Evolutionary conservation across 2,113 vertebrate species (phyloP).

Genomic region (Cisticola juncidis): DNA sequence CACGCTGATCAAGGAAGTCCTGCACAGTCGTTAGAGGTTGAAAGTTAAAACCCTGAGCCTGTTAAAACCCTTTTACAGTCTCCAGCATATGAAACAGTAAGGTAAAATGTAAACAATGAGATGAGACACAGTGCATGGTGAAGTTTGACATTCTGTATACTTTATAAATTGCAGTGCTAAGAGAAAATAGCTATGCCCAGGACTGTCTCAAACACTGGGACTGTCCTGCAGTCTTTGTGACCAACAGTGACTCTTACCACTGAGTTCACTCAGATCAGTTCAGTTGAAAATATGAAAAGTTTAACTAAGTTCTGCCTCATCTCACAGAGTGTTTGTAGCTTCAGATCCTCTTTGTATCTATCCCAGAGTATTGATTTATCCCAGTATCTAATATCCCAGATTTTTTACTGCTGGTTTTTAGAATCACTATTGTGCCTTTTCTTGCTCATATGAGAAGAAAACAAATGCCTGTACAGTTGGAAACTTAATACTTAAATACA

Average conservation of each 20-base stretch:
- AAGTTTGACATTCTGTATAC: neutral
- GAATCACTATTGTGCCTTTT: neutral
- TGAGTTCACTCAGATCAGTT: neutral
- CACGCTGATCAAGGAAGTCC: neutral
- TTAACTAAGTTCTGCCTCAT: neutral
- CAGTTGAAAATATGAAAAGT: neutral
- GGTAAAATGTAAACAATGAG: neutral
- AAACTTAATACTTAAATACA: conserved; percentile 73
- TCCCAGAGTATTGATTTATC: neutral
- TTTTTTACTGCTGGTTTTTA: neutral
- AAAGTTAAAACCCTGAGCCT: neutral
- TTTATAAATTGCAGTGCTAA: neutral
- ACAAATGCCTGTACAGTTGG: conserved; percentile 35
- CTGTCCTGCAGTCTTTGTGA: neutral
- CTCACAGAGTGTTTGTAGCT: neutral
- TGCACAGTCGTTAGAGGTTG: neutral
- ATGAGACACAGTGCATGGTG: neutral
- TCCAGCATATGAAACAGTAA: neutral
- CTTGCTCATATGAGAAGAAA: conserved; percentile 12
- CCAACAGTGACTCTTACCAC: neutral
- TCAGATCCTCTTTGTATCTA: neutral
- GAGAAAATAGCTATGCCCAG: neutral
- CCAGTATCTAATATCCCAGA: neutral
- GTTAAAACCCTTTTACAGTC: neutral
- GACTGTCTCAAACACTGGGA: neutral